Evolutionary conservation across 2,888 invertebrate species (phyloP).

Genomic region (Uloborus plumipes): DNA sequence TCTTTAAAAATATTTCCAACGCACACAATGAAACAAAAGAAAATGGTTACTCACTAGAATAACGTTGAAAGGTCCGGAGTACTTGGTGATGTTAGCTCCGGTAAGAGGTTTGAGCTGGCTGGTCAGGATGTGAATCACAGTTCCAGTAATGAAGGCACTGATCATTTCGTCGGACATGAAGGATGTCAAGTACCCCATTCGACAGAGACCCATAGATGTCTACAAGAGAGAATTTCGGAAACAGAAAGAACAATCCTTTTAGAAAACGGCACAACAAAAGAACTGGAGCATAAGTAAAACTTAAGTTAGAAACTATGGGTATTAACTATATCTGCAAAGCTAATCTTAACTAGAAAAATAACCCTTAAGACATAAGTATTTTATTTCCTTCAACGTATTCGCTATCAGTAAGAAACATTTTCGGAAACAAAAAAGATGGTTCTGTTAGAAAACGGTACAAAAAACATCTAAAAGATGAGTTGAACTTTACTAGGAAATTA

Average conservation of each 20-base stretch:
- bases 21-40: too few relatives aligned
- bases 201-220: conserved; percentile 57
- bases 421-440: background rate
- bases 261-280: background rate
- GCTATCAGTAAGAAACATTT: conserved; percentile 25
- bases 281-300: too few relatives aligned
- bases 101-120: conserved; percentile 62
- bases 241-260: background rate
- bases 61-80: conserved; percentile 58
- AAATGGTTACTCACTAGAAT: conserved; percentile 36
- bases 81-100: conserved; percentile 38
- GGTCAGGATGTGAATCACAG: conserved; percentile 63
- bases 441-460: background rate
- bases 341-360: too few relatives aligned
- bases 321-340: too few relatives aligned
- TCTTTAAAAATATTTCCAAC: too few relatives aligned
- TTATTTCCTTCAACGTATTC: too few relatives aligned
- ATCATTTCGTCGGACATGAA: conserved; percentile 65
- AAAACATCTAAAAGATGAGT: background rate
- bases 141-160: conserved; percentile 64
- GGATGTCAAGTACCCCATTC: conserved; percentile 59
- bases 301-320: too few relatives aligned
- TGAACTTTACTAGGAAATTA: background rate
- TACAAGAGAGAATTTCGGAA: conserved; percentile 13
- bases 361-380: too few relatives aligned